Evolutionary conservation across 1,140 invertebrate genomes (phyloP), one percentile per base, ranked within the genome.

Genomic region (Tetragonula clypearis): DNA sequence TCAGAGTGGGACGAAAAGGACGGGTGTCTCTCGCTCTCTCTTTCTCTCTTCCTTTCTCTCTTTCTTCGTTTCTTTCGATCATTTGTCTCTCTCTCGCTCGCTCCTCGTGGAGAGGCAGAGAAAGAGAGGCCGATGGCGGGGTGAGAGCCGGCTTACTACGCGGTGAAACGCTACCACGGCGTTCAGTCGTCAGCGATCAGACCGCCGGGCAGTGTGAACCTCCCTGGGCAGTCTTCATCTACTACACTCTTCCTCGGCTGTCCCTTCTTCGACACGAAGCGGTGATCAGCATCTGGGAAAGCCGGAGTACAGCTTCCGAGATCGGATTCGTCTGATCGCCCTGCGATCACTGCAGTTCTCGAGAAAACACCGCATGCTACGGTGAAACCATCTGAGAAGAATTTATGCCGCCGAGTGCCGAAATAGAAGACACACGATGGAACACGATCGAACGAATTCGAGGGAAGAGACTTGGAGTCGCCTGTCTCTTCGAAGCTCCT

Each of bases 1-100:
- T 92, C 92, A 88, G 88, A 92, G 92, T 90, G 89, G 89, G 86
- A 90, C 92, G 92, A 87, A 84, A 91, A 89, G 91, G 89, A 92
- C 91, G 90, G 92, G 84, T 89, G 90, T 73, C 84, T 82, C 71
- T 79, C 76, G 58, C 74, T 82, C 79, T 80, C 74, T 81, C 69
- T 75, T 58, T 79, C 71, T 55, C 58, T 71, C 68, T 62, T 55
- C 41, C 41, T n/a, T 49, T 77, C 85, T 65, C 78, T 79, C 76
- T 69, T 30, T 84, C 68, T 62, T 66, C 73, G 56, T 81, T 79
- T 69, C 86, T 87, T 74, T 68, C 79, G 23, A 78, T 76, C 82
- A 66, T 72, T 77, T 66, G 55, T 88, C 86, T 88, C 80, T 71
- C 89, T 71, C 89, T 87, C 75, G 78, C 84, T 73, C 79, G 23